Conservation (phyloP, 2,888 invertebrate genomes). For the Polylopha cassiicola region DNA sequence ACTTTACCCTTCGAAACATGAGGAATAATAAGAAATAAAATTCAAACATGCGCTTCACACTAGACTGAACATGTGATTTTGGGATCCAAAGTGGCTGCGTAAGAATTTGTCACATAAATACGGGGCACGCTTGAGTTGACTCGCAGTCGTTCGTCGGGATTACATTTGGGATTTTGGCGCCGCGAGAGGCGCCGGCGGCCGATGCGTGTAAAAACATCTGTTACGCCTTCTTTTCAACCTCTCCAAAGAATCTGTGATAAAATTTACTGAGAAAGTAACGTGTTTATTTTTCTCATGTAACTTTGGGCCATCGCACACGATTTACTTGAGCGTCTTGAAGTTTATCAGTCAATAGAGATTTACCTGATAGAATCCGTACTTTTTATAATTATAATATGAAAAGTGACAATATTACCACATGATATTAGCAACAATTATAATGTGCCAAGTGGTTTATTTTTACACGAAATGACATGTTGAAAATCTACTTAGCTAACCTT, state of each 20-base stretch:
- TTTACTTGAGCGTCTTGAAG: too few species aligned
- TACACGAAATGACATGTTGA: too few species aligned
- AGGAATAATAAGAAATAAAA: constrained; percentile 24
- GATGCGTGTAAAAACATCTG: constrained; percentile 72
- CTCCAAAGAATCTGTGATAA: constrained; percentile 33
- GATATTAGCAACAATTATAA: too few species aligned
- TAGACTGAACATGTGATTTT: constrained; percentile 56
- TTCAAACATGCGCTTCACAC: constrained; percentile 39
- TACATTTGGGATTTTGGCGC: constrained; percentile 67
- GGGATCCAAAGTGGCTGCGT: constrained; percentile 59
- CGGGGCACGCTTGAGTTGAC: constrained; percentile 62
- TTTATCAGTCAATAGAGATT: too few species aligned
- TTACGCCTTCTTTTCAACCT: constrained; percentile 62
- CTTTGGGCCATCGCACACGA: constrained; percentile 11
- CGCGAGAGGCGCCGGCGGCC: constrained; percentile 40
- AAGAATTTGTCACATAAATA: constrained; percentile 75
- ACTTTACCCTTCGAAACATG: constrained; percentile 7
- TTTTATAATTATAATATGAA: too few species aligned
- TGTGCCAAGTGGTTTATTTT: too few species aligned
- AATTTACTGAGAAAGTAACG: constrained; percentile 15
- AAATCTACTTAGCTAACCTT: too few species aligned
- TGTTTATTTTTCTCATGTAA: constrained; percentile 16
- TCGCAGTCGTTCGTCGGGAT: constrained; percentile 65
- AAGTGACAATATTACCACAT: too few species aligned
- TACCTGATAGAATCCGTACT: too few species aligned